Evolutionary conservation across 2,113 vertebrate genomes (phyloP).

Genomic region (Pseudolaguvia tuberculata): DNA sequence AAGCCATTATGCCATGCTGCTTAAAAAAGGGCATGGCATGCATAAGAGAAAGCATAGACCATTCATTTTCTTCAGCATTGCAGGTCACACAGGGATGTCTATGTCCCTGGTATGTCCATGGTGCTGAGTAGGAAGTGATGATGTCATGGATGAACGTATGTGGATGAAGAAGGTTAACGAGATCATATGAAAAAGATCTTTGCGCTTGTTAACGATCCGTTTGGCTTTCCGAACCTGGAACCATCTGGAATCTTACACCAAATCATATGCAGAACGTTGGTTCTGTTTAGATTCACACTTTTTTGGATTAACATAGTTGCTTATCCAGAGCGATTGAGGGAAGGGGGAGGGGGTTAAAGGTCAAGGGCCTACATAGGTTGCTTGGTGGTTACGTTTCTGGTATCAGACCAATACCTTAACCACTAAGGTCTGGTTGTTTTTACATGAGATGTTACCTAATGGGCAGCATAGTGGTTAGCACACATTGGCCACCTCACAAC

Average conservation of each 20-base stretch:
- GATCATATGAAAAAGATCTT: conserved; percentile 1
- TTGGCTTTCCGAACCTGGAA: conserved; percentile 35
- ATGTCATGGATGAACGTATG: neutral
- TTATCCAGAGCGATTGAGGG: no score
- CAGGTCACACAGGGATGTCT: conserved; percentile 1
- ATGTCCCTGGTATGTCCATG: neutral
- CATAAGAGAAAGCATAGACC: conserved; percentile 12
- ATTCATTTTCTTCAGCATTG: neutral
- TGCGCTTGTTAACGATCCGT: conserved; percentile 17
- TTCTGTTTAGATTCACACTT: neutral
- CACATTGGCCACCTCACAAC: no score
- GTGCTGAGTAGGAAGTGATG: neutral
- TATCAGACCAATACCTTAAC: no score
- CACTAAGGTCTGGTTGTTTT: no score
- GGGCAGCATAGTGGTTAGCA: no score
- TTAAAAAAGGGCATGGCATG: conserved; percentile 24
- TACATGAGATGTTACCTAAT: no score
- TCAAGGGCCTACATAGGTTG: no score
- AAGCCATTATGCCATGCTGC: conserved; percentile 13
- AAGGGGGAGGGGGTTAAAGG: no score
- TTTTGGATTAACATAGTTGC: no score
- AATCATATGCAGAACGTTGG: conserved; percentile 33
- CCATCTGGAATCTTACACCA: conserved; percentile 14
- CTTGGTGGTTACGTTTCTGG: no score
- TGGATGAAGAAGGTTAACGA: conserved; percentile 19